Evolutionary conservation across 2,113 vertebrate species (phyloP), one percentile per base, ranked within the genome.

Genomic region (Myotis brandtii): DNA sequence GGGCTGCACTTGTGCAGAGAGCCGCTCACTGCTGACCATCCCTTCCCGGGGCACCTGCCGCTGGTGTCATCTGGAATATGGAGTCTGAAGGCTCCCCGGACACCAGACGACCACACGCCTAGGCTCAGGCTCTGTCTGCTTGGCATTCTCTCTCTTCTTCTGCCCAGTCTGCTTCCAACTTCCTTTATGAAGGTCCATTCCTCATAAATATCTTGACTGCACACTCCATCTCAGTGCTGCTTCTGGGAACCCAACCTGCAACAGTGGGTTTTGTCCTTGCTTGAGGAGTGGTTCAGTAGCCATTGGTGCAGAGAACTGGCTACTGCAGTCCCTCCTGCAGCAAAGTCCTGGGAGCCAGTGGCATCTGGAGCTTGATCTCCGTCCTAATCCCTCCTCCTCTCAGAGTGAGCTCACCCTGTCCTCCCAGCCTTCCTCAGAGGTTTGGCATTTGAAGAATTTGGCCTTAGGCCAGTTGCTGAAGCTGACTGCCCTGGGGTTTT

Each of bases 381-480:
- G 11, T 62, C 66, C 32, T 10, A 0, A 4, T 30, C n/a, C 25
- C 9, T 18, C 52, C 62, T 56, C 9, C 7, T 50, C 40, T 73
- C 40, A 0, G 0, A 11, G 18, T 25, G 40, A 52, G 40, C 37
- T 77, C 40, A 14, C 34, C 18, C 16, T 48, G 25, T 73, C n/a
- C n/a, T 40, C 52, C 69, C 4, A 4, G 32, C 66, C 43, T 17
- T 37, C 5, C 30, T 84, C 30, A n/a, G 34, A 88, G 12, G 48
- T 88, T 95, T 88, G 96, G 95, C 95, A 95, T 98, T 97, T 86
- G 85, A 97, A 97, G 98, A 97, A 98, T 97, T 95, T 0, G 0
- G 95, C 91, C 64, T 93, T 81, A 67, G 72, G 96, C 85, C 85
- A 18, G 0, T 43, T 56, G 88, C 86, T 48, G 40, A 64, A 97